Conservation (phyloP, 2,888 invertebrate genomes). For the Alsophila aescularia region DNA sequence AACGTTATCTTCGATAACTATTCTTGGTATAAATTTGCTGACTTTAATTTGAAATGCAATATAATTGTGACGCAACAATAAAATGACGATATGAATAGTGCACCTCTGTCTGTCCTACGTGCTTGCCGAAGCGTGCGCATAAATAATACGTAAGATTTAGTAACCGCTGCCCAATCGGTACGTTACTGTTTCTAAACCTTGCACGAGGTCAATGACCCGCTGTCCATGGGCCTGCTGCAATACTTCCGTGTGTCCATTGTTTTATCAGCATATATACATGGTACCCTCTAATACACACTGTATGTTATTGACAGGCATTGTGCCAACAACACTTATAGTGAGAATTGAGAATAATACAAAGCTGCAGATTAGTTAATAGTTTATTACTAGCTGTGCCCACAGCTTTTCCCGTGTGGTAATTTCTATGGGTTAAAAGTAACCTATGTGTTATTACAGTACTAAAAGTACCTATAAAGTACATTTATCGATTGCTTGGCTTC, state of each 20-base stretch:
- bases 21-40: neutral
- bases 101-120: conserved; percentile 24
- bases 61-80: conserved; percentile 22
- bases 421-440: too few species aligned
- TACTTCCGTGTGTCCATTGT: conserved; percentile 29
- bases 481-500: too few species aligned
- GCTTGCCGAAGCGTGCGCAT: conserved; percentile 28
- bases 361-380: neutral
- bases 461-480: conserved; percentile 8
- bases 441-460: too few species aligned
- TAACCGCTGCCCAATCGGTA: conserved; percentile 2
- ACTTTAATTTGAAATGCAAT: conserved; percentile 5
- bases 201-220: conserved; percentile 19
- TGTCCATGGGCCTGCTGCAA: conserved; percentile 18
- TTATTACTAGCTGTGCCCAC: neutral
- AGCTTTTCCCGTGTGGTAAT: too few species aligned
- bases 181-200: conserved; percentile 16
- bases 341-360: conserved; percentile 3
- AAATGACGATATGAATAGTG: conserved; percentile 15
- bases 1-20: conserved; percentile 2
- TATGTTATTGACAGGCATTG: conserved; percentile 8
- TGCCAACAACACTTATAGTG: conserved; percentile 22
- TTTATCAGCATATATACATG: conserved; percentile 20
- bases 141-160: conserved; percentile 1
- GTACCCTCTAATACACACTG: neutral